Percentiles rank a stretch among this genome's conserved stretches.
Conservation (phyloP, 2,113 vertebrate genomes). For the Collichthys lucidus region DNA sequence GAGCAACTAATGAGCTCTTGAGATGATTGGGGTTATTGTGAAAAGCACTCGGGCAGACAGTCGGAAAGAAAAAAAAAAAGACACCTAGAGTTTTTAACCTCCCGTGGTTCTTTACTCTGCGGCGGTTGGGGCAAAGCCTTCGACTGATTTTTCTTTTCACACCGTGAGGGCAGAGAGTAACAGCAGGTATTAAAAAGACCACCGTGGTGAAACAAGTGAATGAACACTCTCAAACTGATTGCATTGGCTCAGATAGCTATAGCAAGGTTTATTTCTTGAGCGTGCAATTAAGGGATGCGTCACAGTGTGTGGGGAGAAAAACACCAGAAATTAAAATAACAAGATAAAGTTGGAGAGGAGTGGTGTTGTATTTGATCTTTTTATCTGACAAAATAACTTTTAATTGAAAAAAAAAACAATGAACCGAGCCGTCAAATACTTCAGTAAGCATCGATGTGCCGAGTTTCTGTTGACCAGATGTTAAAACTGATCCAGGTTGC, state of each 20-base stretch:
- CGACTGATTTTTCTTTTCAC: constrained; percentile 2
- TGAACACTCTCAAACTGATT: constrained; percentile 27
- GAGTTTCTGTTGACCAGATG: too few relatives aligned
- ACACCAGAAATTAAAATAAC: not conserved
- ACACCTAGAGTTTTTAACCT: not conserved
- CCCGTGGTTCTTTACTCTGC: constrained; percentile 12
- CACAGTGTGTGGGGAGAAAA: not conserved
- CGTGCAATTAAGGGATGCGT: not conserved
- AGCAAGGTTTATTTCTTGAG: not conserved
- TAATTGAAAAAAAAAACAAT: not conserved
- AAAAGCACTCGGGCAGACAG: constrained; percentile 38
- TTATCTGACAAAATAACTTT: not conserved
- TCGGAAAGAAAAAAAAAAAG: too few relatives aligned
- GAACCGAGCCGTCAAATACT: not conserved
- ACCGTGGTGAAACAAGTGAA: constrained; percentile 18
- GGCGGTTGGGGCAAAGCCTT: not conserved
- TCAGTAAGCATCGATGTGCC: too few relatives aligned
- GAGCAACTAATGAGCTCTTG: constrained; percentile 56
- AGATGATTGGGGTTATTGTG: constrained; percentile 51
- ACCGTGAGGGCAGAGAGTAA: not conserved
- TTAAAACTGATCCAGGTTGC: not conserved
- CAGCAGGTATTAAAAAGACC: constrained; percentile 31
- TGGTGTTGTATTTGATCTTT: not conserved
- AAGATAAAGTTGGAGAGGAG: not conserved
- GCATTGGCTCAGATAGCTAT: not conserved